These are phyloP conservation scores for Acipenser transmontanus DNA, from an alignment of 2,797 vertebrate species.

Conservation along the genomic window DNA sequence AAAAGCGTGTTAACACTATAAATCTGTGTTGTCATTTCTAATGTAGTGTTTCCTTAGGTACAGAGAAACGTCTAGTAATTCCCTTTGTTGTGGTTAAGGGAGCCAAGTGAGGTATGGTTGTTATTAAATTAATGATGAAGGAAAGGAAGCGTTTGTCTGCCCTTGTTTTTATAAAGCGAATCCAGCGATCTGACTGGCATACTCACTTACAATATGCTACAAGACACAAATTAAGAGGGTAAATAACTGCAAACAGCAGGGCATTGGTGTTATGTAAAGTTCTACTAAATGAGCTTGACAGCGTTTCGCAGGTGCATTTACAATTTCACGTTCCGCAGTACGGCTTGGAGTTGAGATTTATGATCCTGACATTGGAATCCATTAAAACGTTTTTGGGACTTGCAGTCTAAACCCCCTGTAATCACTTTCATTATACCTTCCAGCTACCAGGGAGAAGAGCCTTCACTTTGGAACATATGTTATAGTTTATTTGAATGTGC, in stretches of 20 bases:
- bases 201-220: slow-evolving; percentile 36
- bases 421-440: slow-evolving; percentile 29
- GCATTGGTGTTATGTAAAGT: slow-evolving; percentile 24
- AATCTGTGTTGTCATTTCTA: too few relatives aligned
- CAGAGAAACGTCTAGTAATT: not conserved
- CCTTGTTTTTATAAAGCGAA: slow-evolving; percentile 33
- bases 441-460: slow-evolving; percentile 23
- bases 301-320: slow-evolving; percentile 33
- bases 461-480: slow-evolving; percentile 30
- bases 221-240: slow-evolving; percentile 46
- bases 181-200: slow-evolving; percentile 24
- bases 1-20: not conserved
- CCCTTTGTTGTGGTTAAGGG: slow-evolving; percentile 2
- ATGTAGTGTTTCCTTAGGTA: not conserved
- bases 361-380: slow-evolving; percentile 37
- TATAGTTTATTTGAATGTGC: slow-evolving; percentile 33
- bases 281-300: slow-evolving; percentile 32
- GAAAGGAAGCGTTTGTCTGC: slow-evolving; percentile 39
- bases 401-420: slow-evolving; percentile 29
- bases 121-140: slow-evolving; percentile 39
- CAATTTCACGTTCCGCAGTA: slow-evolving; percentile 29
- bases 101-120: slow-evolving; percentile 30
- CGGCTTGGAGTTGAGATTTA: slow-evolving; percentile 38
- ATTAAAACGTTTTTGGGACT: slow-evolving; percentile 35
- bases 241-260: slow-evolving; percentile 38